Evolutionary conservation across 92 coral and sea anemone species (phyloP).

Genomic region (Bergia puertoricense): DNA sequence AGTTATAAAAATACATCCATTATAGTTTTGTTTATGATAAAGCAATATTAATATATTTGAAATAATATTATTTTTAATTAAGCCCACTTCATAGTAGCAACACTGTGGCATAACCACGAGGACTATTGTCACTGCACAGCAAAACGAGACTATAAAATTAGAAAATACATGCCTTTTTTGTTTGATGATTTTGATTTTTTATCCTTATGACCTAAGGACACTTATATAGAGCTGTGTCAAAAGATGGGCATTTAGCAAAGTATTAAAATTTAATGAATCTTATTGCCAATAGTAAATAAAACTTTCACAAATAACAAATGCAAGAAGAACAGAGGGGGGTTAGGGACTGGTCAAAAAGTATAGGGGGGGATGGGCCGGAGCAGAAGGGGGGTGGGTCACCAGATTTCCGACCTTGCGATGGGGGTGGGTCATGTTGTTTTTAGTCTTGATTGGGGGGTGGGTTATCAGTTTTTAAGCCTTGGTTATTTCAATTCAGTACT

Average conservation of each 20-base stretch:
- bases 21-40: too few relatives aligned
- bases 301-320: slow-evolving; percentile 13
- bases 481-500: too few relatives aligned
- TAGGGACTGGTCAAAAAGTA: background rate
- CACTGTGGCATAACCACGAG: slow-evolving; percentile 11
- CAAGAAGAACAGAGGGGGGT: slow-evolving; percentile 14
- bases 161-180: slow-evolving; percentile 18
- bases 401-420: too few relatives aligned
- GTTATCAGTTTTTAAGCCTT: too few relatives aligned
- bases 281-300: slow-evolving; percentile 19
- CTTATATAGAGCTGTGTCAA: background rate
- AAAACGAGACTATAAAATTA: slow-evolving; percentile 13
- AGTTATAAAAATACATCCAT: too few relatives aligned
- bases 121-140: slow-evolving; percentile 16
- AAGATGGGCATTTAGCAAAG: slow-evolving; percentile 16
- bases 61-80: too few relatives aligned
- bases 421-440: too few relatives aligned
- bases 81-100: too few relatives aligned
- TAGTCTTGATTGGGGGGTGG: too few relatives aligned
- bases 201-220: background rate
- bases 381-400: too few relatives aligned
- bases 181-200: slow-evolving; percentile 16
- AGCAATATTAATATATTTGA: too few relatives aligned
- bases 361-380: too few relatives aligned
- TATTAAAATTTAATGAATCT: slow-evolving; percentile 10